Evolutionary conservation across 2,797 vertebrate genomes (phyloP).

Genomic region (Saxicola maurus): DNA sequence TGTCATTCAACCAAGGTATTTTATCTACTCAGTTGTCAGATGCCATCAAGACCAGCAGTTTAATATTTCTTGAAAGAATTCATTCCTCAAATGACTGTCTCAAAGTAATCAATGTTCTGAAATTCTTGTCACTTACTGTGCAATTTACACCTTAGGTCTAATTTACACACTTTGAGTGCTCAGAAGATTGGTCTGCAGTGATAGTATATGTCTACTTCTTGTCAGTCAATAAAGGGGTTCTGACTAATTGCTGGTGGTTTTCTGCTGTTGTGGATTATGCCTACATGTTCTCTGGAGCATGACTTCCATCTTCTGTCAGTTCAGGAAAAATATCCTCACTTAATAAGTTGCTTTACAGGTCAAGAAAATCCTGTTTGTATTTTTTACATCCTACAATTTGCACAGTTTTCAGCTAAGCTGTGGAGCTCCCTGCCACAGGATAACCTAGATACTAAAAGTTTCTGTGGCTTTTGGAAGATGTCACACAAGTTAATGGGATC

Average conservation of each 20-base stretch:
- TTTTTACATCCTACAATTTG: background rate
- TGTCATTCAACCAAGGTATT: conserved; percentile 2
- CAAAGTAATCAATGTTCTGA: background rate
- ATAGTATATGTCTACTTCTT: background rate
- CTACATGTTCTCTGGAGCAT: background rate
- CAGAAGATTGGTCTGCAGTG: background rate
- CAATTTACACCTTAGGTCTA: background rate
- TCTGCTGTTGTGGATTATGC: background rate
- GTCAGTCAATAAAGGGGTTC: background rate
- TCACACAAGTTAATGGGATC: background rate
- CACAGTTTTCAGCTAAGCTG: background rate
- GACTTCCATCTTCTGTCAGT: background rate
- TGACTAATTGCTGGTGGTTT: background rate
- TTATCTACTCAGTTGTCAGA: conserved; percentile 9
- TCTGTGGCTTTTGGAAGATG: background rate
- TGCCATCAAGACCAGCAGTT: background rate
- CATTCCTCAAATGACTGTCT: background rate
- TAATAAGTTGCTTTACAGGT: background rate
- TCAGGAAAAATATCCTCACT: background rate
- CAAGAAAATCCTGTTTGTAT: background rate
- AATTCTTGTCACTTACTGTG: conserved; percentile 7
- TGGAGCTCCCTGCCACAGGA: background rate
- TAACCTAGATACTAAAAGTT: background rate
- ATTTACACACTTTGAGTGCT: background rate
- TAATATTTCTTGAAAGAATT: conserved; percentile 15